Conservation (phyloP, 2,797 vertebrate species). For the Vespertilio murinus region DNA sequence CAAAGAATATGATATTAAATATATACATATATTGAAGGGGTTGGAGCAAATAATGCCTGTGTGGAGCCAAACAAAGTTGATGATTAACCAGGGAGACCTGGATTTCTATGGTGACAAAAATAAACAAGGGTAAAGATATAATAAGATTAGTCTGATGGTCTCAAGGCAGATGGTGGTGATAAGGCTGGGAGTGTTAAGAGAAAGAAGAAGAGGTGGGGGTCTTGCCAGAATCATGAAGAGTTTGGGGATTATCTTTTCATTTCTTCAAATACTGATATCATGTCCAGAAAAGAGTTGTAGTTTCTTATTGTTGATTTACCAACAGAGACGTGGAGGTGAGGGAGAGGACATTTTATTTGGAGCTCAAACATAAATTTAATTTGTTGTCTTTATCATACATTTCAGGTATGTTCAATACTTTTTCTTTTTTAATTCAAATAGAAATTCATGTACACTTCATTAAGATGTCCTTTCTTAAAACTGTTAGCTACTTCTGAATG, state of each 20-base stretch:
- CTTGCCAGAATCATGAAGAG: background rate
- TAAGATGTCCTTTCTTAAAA: slow-evolving; percentile 50
- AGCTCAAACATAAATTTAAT: background rate
- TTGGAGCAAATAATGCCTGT: background rate
- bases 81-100: background rate
- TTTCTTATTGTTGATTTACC: background rate
- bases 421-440: slow-evolving; percentile 24
- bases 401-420: background rate
- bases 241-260: background rate
- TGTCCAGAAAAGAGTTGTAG: background rate
- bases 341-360: background rate
- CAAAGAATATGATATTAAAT: background rate
- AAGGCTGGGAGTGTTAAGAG: background rate
- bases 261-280: background rate
- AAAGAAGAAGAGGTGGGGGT: background rate
- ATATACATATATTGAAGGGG: background rate
- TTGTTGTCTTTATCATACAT: background rate
- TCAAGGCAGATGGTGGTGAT: background rate
- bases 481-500: slow-evolving; percentile 21
- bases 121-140: background rate
- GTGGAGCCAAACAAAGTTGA: background rate
- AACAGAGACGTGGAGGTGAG: background rate
- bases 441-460: slow-evolving; percentile 35
- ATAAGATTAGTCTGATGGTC: background rate
- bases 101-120: background rate